Percentiles rank a stretch among this genome's conserved stretches.
Conservation (phyloP, 1,140 invertebrate genomes). For the Lasaia peninsularis region DNA sequence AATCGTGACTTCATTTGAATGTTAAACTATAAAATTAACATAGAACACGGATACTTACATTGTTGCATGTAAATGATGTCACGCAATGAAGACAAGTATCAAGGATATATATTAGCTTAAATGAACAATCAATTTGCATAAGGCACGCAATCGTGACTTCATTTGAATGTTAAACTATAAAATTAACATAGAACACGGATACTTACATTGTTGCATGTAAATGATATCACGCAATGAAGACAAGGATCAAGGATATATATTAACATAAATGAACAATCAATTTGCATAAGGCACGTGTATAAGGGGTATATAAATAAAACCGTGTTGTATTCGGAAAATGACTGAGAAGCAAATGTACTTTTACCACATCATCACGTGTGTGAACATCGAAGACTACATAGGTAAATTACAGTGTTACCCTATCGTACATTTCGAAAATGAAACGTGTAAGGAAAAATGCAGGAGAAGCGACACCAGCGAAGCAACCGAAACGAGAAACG, state of each 20-base stretch:
- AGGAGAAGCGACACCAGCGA: constrained; percentile 7
- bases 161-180: constrained; percentile 7
- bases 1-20: constrained; percentile 9
- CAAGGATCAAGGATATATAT: constrained; percentile 6
- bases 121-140: constrained; percentile 8
- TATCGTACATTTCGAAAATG: constrained; percentile 9
- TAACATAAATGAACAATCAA: constrained; percentile 2
- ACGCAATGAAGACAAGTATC: constrained; percentile 9
- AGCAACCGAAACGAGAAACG: constrained; percentile 9
- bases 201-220: constrained; percentile 12
- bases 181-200: constrained; percentile 11
- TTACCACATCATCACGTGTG: constrained; percentile 7
- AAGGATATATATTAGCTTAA: constrained; percentile 6
- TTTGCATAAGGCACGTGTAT: constrained; percentile 6
- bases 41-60: constrained; percentile 11
- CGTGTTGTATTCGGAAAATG: constrained; percentile 3
- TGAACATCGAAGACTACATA: constrained; percentile 10
- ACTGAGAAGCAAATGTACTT: constrained; percentile 5
- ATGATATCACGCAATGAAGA: constrained; percentile 8
- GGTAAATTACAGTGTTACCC: constrained; percentile 10
- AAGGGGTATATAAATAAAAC: constrained; percentile 10
- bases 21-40: constrained; percentile 7
- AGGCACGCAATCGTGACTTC: constrained; percentile 6
- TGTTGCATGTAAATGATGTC: constrained; percentile 12
- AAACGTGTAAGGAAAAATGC: constrained; percentile 11